Evolutionary conservation across 2,797 vertebrate genomes (phyloP).

Genomic region (Diglossa cyanea): DNA sequence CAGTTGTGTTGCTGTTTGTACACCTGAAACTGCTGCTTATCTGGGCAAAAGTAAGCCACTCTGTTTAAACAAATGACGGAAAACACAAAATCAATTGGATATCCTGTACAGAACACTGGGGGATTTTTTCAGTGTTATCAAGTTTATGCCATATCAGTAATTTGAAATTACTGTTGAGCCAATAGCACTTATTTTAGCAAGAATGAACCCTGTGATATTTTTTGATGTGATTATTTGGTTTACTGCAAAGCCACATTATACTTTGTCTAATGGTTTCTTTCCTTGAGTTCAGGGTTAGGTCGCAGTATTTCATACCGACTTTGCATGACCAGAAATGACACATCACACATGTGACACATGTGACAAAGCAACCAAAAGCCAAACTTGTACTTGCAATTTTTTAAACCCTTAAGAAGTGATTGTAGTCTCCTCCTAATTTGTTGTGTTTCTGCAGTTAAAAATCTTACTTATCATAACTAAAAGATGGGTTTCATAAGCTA

Average conservation of each 20-base stretch:
- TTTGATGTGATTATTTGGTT: neutral
- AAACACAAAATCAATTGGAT: neutral
- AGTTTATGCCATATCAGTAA: neutral
- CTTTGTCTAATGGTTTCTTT: neutral
- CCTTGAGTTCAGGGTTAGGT: neutral
- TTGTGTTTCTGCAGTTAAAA: neutral
- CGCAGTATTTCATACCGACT: neutral
- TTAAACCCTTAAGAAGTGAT: neutral
- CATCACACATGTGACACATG: rapidly evolving
- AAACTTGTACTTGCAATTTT: neutral
- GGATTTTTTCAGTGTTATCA: neutral
- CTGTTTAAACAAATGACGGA: neutral
- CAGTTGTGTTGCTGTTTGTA: neutral
- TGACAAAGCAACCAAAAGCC: neutral
- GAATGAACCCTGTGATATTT: neutral
- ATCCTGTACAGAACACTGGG: neutral
- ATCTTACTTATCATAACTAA: neutral
- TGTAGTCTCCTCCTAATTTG: neutral
- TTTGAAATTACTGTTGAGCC: neutral
- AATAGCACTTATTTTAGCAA: neutral
- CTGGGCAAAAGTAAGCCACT: neutral
- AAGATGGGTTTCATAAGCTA: neutral
- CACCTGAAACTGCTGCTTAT: constrained; percentile 19
- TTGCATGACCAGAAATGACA: neutral
- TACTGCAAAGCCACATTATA: neutral